phyloP scores from a whole-genome alignment of 2,888 invertebrate species.

The Omphaloscelis lunosa region DNA sequence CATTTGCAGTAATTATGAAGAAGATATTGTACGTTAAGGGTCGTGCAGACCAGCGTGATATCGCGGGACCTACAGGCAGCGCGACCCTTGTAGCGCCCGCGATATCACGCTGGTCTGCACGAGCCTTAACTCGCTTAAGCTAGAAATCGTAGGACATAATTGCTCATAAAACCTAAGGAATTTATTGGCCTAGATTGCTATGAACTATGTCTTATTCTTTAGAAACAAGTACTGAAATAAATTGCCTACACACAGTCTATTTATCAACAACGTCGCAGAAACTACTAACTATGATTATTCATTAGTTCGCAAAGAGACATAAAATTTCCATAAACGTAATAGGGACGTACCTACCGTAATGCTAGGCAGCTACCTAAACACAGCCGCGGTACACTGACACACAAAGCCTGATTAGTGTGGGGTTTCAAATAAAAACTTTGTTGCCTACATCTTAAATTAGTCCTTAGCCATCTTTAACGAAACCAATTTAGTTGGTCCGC shows the following conservation, averaged over 20 bases:
- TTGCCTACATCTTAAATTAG: conserved; percentile 85
- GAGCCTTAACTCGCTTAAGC: no score
- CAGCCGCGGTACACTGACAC: conserved; percentile 65
- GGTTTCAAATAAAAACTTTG: conserved; percentile 81
- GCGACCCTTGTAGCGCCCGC: no score
- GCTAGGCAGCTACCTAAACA: conserved; percentile 67
- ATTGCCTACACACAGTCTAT: conserved; percentile 67
- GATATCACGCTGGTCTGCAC: no score
- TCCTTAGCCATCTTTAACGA: conserved; percentile 85
- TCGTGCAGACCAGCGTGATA: no score
- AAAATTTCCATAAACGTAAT: conserved; percentile 75
- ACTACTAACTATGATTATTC: conserved; percentile 72
- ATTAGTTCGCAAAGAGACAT: conserved; percentile 74
- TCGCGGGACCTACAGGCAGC: no score
- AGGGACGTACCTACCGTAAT: conserved; percentile 69
- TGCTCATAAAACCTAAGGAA: conserved; percentile 55
- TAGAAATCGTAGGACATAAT: conserved; percentile 62
- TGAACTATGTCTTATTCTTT: conserved; percentile 61
- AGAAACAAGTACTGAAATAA: conserved; percentile 65
- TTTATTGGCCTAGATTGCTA: conserved; percentile 50
- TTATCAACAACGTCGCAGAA: conserved; percentile 72
- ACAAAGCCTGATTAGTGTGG: conserved; percentile 72
- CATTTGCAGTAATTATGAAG: conserved; percentile 60
- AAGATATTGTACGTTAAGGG: conserved; percentile 52
- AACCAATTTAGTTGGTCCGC: conserved; percentile 84